Conservation (phyloP, 1,140 invertebrate species). For the Neodiprion virginianus region DNA sequence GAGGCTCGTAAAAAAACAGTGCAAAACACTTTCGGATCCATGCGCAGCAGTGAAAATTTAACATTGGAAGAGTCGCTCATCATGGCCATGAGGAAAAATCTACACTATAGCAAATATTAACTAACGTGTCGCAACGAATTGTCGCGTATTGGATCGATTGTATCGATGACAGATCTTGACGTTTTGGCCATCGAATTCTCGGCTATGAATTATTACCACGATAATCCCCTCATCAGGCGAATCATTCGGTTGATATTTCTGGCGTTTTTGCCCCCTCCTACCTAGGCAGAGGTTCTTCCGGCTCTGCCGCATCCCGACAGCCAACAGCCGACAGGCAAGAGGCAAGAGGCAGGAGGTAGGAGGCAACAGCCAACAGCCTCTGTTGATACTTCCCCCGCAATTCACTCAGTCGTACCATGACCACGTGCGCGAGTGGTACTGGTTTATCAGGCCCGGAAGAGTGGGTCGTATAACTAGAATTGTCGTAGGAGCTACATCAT, state of each 20-base stretch:
- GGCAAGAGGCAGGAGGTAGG: background rate
- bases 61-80: no score
- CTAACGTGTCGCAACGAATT: no score
- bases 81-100: no score
- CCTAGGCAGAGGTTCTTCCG: background rate
- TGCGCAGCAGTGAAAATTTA: background rate
- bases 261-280: background rate
- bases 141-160: no score
- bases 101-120: no score
- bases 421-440: constrained; percentile 1
- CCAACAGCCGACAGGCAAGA: background rate
- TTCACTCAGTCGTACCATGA: constrained; percentile 5
- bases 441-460: background rate
- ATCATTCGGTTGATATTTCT: background rate
- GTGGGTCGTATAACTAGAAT: background rate
- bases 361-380: constrained; percentile 6
- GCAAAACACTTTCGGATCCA: background rate
- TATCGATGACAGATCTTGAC: background rate
- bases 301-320: background rate
- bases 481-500: background rate
- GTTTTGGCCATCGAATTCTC: background rate
- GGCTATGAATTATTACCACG: background rate
- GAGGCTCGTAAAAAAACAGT: background rate
- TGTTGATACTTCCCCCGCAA: constrained; percentile 6
- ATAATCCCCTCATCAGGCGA: background rate